Base-by-base conservation (phyloP, 2,113 vertebrate species). In the Riparia riparia region DNA sequence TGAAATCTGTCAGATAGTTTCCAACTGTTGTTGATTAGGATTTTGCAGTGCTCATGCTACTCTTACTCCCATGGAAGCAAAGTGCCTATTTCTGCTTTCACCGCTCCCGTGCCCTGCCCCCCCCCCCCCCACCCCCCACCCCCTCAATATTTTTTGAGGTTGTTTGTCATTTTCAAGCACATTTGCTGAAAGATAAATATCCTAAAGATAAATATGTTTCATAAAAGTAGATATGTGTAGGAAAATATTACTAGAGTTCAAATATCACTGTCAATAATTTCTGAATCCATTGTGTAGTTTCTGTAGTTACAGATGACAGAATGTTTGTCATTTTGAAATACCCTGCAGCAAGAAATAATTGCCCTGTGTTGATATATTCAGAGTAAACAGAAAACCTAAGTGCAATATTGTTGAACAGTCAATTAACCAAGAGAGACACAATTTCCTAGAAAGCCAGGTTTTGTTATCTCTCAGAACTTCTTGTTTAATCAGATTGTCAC, bases 321-420 rank as follows among this genome's bases (percentile, higher is more conserved):
- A 73, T 47, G 21, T 92, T 95, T 92, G 63, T 86, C 63, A 90
- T 88, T 94, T 92, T 83, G 71, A 95, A 95, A 92, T 47, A 90
- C 21, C 42, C 71, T 86, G 76, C 42, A 78, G 92, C 42, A 83
- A 69, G 74, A 89, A 93, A 92, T 93, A 93, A 86, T 80, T 90
- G 64, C 24, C 32, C 20, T 58, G 22, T 92, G 82, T 60, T 81
- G 82, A 86, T 92, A 83, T 89, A 88, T 81, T 76, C 71, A 95
- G 45, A 81, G 63, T 83, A 95, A 97, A 97, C 68, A 92, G 85
- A 95, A 94, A 89, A 92, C 73, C 92, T 92, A 92, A 88, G 76
- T 86, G 63, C 77, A 90, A 70, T 77, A 95, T 56, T 74, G 71
- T 81, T 86, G 93, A 95, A 90, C 76, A 95, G 88, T 96, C 89